Percentiles rank a stretch among this genome's conserved stretches.
Conservation (phyloP, 2,113 vertebrate species). For the Burhinus oedicnemus region DNA sequence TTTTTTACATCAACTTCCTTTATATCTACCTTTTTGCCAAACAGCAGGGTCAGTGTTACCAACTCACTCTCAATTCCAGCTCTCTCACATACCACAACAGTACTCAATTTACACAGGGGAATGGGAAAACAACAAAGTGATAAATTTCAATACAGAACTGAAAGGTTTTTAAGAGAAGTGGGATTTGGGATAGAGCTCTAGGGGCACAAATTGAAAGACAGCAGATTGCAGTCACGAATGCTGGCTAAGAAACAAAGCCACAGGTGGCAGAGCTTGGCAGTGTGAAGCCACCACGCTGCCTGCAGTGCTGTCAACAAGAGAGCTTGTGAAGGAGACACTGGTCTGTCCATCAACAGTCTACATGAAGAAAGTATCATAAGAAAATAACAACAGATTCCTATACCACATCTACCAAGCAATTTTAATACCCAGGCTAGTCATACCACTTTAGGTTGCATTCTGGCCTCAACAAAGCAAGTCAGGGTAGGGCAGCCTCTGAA, state of each 20-base stretch:
- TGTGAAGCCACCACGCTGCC: neutral
- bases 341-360: neutral
- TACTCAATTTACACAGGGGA: neutral
- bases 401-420: neutral
- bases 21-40: neutral
- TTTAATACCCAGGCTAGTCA: neutral
- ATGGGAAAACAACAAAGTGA: neutral
- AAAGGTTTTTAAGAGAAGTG: neutral
- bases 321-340: neutral
- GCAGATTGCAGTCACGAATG: conserved; percentile 44
- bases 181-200: neutral
- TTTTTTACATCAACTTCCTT: conserved; percentile 26
- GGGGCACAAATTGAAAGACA: neutral
- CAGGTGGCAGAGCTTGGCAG: conserved; percentile 45
- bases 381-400: neutral
- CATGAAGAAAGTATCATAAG: neutral
- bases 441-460: neutral
- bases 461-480: neutral
- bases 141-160: neutral
- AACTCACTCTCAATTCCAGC: neutral
- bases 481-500: neutral
- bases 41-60: neutral
- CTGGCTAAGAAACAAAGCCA: conserved; percentile 56
- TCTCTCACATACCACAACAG: neutral
- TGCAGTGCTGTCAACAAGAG: neutral